Percentiles rank a stretch among this genome's conserved stretches.
Evolutionary conservation across 2,113 vertebrate genomes (phyloP).

Genomic region (Felis catus): F.catus_Fca126_mat1.0 CM031412.1:225827001-225827500

Average conservation of each 20-base stretch:
- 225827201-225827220: neutral
- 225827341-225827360: neutral
- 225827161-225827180: neutral
- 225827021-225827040: constrained; percentile 54
- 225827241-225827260: neutral
- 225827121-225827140: neutral
- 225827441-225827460: neutral
- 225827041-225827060: constrained; percentile 59
- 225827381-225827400: neutral
- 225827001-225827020: constrained; percentile 36
- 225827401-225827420: neutral
- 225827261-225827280: neutral
- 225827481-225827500: neutral
- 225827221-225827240: neutral
- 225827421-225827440: neutral
- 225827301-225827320: fast-evolving
- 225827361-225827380: neutral
- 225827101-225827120: neutral
- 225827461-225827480: neutral
- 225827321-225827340: neutral
- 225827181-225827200: neutral
- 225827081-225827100: neutral
- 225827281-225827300: neutral
- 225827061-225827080: constrained; percentile 26
- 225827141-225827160: neutral